Evolutionary conservation across 2,797 vertebrate species (phyloP).

Genomic region (Aldrovandia affinis): DNA sequence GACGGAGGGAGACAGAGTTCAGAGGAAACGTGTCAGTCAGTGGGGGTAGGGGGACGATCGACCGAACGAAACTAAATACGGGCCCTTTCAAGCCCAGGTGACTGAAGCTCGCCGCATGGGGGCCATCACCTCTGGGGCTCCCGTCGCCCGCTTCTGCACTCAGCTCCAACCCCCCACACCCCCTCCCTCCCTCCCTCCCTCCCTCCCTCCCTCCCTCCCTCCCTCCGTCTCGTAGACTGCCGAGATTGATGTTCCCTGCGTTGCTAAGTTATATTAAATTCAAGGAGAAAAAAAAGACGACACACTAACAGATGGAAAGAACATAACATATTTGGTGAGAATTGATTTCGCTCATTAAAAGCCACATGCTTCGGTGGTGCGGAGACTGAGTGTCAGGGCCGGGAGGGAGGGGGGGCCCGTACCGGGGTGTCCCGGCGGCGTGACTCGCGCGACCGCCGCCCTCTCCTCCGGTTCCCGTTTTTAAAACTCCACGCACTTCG

Average conservation of each 20-base stretch:
- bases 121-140: not conserved
- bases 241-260: constrained; percentile 7
- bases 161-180: not conserved
- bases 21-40: constrained; percentile 34
- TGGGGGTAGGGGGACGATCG: constrained; percentile 48
- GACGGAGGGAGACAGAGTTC: not conserved
- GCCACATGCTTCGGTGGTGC: constrained; percentile 35
- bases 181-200: not conserved
- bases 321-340: constrained; percentile 39
- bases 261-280: constrained; percentile 12
- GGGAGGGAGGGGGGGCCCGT: not conserved
- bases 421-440: not conserved
- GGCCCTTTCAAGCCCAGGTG: not conserved
- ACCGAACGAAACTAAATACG: not conserved
- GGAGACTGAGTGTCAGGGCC: not conserved
- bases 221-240: not conserved
- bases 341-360: constrained; percentile 59
- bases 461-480: not conserved
- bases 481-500: not conserved
- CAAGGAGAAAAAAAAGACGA: not conserved
- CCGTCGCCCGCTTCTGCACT: not conserved
- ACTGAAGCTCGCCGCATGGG: not conserved
- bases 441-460: not conserved
- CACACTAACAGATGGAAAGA: constrained; percentile 46
- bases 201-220: not conserved